Evolutionary conservation across 2,888 invertebrate species (phyloP).

Genomic region (Drosophila helvetica): DNA sequence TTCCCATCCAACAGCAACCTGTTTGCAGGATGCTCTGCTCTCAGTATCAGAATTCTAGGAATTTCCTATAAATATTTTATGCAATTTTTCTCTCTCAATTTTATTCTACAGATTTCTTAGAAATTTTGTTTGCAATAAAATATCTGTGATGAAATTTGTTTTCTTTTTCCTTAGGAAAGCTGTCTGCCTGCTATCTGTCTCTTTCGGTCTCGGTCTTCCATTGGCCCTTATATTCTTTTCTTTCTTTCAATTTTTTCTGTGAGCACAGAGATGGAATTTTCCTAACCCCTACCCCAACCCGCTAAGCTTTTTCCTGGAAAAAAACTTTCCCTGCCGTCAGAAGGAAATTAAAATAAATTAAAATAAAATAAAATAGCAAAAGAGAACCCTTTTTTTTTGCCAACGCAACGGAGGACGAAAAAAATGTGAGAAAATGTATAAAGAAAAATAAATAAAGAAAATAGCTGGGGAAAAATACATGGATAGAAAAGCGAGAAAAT

Average conservation of each 20-base stretch:
- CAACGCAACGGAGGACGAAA: background rate
- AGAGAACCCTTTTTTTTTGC: background rate
- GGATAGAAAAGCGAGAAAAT: background rate
- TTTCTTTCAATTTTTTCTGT: background rate
- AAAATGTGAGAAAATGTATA: background rate
- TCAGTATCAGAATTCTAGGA: background rate
- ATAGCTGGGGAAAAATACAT: background rate
- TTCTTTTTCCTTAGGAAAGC: background rate
- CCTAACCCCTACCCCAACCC: background rate
- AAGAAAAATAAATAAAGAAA: constrained; percentile 8
- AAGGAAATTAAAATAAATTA: constrained; percentile 1
- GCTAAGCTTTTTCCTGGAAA: background rate
- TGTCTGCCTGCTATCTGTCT: background rate
- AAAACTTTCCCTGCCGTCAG: background rate
- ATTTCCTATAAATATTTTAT: background rate
- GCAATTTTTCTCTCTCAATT: background rate
- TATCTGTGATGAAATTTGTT: background rate
- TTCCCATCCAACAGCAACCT: background rate
- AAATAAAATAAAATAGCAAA: background rate
- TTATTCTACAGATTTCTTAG: background rate
- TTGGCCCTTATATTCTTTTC: background rate
- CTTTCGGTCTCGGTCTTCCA: background rate
- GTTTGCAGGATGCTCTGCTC: background rate
- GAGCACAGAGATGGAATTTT: background rate
- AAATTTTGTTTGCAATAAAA: background rate